Percentiles rank a stretch among this genome's conserved stretches.
Conservation (phyloP, 2,888 invertebrate genomes). For the Exephanes ischioxanthus region DNA sequence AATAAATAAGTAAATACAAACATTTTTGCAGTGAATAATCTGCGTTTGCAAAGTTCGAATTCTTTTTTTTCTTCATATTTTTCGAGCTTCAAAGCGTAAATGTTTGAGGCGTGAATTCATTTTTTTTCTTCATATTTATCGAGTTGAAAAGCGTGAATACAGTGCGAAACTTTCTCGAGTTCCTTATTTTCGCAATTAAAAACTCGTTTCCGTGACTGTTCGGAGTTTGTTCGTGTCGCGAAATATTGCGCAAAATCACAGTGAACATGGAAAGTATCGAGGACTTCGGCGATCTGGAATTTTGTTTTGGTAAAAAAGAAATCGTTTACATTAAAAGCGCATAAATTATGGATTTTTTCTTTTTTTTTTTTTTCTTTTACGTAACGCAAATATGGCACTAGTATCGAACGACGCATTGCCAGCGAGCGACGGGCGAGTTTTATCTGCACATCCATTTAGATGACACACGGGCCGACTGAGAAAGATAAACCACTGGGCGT, state of each 20-base stretch:
- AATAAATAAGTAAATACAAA: neutral
- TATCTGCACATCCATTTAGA: constrained; percentile 53
- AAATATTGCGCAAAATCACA: neutral
- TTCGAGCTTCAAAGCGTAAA: too few relatives aligned
- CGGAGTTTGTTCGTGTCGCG: neutral
- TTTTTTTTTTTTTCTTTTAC: neutral
- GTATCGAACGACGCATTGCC: constrained; percentile 42
- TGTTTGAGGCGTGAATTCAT: neutral
- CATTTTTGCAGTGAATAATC: neutral
- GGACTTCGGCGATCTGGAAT: constrained; percentile 57
- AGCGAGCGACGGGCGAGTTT: constrained; percentile 15
- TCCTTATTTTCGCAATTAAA: neutral
- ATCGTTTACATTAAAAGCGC: neutral
- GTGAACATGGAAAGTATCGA: constrained; percentile 46
- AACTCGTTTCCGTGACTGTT: neutral
- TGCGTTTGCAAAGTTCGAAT: neutral
- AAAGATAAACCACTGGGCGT: constrained; percentile 40
- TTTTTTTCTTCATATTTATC: neutral
- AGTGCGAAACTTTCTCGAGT: neutral
- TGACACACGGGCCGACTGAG: constrained; percentile 9
- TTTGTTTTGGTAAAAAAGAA: constrained; percentile 56
- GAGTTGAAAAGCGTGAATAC: neutral
- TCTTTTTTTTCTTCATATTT: neutral
- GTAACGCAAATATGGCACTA: constrained; percentile 5
- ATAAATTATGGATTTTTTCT: neutral